Conservation (phyloP, 2,113 vertebrate species). For the Apaloderma vittatum region DNA sequence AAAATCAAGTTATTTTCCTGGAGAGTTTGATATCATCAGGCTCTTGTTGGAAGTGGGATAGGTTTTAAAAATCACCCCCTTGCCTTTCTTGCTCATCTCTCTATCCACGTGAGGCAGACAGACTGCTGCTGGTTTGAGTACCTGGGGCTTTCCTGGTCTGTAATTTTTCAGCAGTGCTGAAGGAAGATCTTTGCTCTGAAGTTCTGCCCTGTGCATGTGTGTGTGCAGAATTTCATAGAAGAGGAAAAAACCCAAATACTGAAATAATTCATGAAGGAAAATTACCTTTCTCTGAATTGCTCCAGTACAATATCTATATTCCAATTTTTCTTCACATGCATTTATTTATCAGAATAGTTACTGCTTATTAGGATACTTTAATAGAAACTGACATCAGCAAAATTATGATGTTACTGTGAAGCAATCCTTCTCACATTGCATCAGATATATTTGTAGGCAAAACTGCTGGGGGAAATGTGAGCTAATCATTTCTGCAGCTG, state of each 20-base stretch:
- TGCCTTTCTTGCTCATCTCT: neutral
- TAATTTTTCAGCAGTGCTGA: neutral
- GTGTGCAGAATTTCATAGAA: neutral
- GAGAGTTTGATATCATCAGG: neutral
- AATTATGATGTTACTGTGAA: conserved; percentile 34
- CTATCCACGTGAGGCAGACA: neutral
- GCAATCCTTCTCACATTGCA: neutral
- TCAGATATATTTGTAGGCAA: conserved; percentile 29
- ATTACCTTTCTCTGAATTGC: neutral
- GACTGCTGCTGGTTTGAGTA: neutral
- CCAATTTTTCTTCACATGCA: neutral
- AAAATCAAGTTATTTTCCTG: neutral
- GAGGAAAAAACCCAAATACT: neutral
- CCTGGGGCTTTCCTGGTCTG: neutral
- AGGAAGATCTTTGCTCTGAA: neutral
- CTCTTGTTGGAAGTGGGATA: neutral
- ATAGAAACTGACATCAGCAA: conserved; percentile 61
- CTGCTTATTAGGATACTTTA: neutral
- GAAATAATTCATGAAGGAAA: neutral
- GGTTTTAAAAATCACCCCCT: neutral
- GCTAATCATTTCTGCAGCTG: conserved; percentile 43
- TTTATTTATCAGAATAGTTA: conserved; percentile 12
- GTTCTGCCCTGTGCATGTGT: neutral
- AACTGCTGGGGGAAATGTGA: conserved; percentile 19
- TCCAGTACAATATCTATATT: neutral